These are phyloP conservation scores for Pseudoips prasinana DNA, from an alignment of 2,888 invertebrate species.

Conservation along the genomic window DNA sequence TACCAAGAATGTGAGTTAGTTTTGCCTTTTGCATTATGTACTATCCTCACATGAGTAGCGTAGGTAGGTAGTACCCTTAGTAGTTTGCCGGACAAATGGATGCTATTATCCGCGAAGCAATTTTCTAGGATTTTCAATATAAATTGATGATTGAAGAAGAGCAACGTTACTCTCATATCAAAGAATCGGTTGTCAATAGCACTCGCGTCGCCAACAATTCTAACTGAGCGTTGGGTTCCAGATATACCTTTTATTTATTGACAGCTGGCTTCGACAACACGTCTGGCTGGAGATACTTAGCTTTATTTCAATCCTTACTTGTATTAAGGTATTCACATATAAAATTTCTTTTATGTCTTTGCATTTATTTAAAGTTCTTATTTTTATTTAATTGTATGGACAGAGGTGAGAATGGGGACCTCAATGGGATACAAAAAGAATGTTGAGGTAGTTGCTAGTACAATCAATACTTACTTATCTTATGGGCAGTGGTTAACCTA, in stretches of 20 bases:
- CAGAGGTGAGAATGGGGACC: too few species aligned
- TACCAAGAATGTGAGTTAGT: not conserved
- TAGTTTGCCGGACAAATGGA: not conserved
- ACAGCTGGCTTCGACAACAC: conserved; percentile 30
- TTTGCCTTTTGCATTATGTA: not conserved
- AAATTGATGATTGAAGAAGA: conserved; percentile 20
- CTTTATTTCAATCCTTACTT: conserved; percentile 20
- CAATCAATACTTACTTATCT: too few species aligned
- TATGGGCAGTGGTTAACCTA: too few species aligned
- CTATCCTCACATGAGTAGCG: not conserved
- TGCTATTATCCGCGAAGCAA: conserved; percentile 7
- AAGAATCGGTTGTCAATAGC: conserved; percentile 34
- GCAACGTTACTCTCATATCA: conserved; percentile 22
- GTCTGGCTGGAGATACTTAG: conserved; percentile 31
- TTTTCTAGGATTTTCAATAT: conserved; percentile 18
- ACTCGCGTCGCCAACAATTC: conserved; percentile 28
- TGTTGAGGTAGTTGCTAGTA: too few species aligned
- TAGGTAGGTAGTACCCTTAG: not conserved
- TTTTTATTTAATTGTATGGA: too few species aligned
- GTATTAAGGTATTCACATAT: conserved; percentile 23
- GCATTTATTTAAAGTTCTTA: too few species aligned
- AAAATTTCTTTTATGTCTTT: conserved; percentile 1
- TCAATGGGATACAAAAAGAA: too few species aligned
- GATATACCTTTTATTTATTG: conserved; percentile 38
- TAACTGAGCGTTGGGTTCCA: conserved; percentile 26